Evolutionary conservation across 2,888 invertebrate species (phyloP).

Genomic region (Eremobia ochroleuca): DNA sequence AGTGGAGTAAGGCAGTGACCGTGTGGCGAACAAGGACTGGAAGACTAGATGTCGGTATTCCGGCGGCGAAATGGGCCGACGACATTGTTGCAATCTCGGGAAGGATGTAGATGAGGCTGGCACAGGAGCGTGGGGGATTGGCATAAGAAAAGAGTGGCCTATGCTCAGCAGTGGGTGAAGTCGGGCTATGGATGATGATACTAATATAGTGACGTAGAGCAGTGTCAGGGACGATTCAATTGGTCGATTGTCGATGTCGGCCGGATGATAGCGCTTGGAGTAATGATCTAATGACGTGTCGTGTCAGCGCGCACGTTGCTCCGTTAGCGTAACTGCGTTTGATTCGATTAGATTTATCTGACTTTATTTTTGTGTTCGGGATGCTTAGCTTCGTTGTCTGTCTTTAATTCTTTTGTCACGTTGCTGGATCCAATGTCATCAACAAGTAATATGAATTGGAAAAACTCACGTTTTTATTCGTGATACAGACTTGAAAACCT

Average conservation of each 20-base stretch:
- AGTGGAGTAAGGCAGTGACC: not conserved
- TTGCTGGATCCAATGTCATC: not conserved
- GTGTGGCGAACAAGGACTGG: not conserved
- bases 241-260: constrained; percentile 65
- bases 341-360: constrained; percentile 13
- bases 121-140: not conserved
- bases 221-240: constrained; percentile 64
- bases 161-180: not conserved
- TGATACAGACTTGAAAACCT: not conserved
- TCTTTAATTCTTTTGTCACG: not conserved
- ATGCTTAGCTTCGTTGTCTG: not conserved
- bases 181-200: not conserved
- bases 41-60: not conserved
- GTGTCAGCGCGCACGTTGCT: constrained; percentile 57
- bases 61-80: not conserved
- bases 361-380: not conserved
- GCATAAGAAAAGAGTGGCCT: too few relatives aligned
- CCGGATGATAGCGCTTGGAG: constrained; percentile 73
- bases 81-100: too few relatives aligned
- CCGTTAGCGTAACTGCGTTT: constrained; percentile 42
- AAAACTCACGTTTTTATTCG: constrained; percentile 9
- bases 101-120: not conserved
- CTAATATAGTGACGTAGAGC: constrained; percentile 19
- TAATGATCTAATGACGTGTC: constrained; percentile 65
- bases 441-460: constrained; percentile 1